A percentile compares a stretch with the other conserved stretches of the same genome.
Evolutionary conservation across 2,113 vertebrate genomes (phyloP).

Genomic region (Microtus pennsylvanicus): DNA sequence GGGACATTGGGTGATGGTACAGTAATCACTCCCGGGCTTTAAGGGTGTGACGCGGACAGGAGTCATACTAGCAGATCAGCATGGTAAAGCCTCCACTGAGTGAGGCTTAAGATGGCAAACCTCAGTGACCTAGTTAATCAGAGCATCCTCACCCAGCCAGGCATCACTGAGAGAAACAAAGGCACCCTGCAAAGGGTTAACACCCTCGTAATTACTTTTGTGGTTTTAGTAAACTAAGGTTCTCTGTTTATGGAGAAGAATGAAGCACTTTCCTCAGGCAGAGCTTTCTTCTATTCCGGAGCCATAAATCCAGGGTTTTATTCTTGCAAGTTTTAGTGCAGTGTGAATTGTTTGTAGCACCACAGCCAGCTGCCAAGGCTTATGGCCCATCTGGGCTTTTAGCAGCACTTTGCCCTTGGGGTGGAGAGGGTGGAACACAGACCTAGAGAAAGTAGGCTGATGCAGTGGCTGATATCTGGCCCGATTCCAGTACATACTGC

Average conservation of each 20-base stretch:
- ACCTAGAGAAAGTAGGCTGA: not conserved
- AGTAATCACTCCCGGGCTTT: too few relatives aligned
- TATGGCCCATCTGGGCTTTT: not conserved
- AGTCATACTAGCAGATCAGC: not conserved
- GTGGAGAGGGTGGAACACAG: too few relatives aligned
- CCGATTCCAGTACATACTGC: not conserved
- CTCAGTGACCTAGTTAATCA: not conserved
- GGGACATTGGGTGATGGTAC: not conserved
- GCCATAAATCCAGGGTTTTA: not conserved
- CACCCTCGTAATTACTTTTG: not conserved
- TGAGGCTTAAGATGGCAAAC: not conserved
- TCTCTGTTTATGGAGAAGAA: not conserved
- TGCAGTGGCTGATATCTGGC: not conserved
- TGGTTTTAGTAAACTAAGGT: not conserved
- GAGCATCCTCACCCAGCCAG: not conserved
- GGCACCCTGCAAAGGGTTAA: not conserved
- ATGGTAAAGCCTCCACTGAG: not conserved
- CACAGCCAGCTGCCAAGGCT: not conserved
- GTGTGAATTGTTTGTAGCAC: not conserved
- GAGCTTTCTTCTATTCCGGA: not conserved
- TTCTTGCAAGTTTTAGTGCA: not conserved
- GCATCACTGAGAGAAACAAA: not conserved
- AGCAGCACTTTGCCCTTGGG: not conserved
- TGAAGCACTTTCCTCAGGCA: not conserved
- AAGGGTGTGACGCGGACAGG: too few relatives aligned